phyloP scores from a whole-genome alignment of 2,888 invertebrate genomes.

The Sarcophaga caerulescens region DNA sequence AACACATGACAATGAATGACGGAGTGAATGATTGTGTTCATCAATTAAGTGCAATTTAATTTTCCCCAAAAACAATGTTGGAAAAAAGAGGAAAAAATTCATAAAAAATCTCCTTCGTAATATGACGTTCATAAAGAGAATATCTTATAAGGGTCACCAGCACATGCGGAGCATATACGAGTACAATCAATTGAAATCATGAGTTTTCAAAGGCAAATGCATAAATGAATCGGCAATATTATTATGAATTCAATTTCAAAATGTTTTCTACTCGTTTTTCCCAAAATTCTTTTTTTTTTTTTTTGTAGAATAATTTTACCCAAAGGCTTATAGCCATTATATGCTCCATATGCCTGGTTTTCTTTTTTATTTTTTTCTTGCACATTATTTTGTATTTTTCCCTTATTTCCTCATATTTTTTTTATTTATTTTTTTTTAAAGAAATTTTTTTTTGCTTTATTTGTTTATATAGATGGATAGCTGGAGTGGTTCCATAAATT shows the following conservation, averaged over 20 bases:
- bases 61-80: neutral
- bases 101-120: neutral
- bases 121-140: neutral
- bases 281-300: neutral
- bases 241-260: slow-evolving; percentile 22
- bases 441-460: neutral
- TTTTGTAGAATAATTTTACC: slow-evolving; percentile 3
- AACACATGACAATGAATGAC: no score
- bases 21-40: neutral
- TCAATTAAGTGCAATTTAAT: slow-evolving; percentile 19
- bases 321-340: slow-evolving; percentile 26
- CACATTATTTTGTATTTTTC: neutral
- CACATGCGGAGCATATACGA: no score
- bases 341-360: neutral
- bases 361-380: neutral
- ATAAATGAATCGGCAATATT: slow-evolving; percentile 3
- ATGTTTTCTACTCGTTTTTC: neutral
- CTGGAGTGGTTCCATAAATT: no score
- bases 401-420: neutral
- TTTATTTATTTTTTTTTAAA: neutral
- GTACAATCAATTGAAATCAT: slow-evolving; percentile 1
- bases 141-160: neutral
- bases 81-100: neutral
- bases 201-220: slow-evolving; percentile 11
- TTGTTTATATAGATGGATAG: neutral